Evolutionary conservation across 2,797 vertebrate species (phyloP).

Genomic region (Uromys caudimaculatus): DNA sequence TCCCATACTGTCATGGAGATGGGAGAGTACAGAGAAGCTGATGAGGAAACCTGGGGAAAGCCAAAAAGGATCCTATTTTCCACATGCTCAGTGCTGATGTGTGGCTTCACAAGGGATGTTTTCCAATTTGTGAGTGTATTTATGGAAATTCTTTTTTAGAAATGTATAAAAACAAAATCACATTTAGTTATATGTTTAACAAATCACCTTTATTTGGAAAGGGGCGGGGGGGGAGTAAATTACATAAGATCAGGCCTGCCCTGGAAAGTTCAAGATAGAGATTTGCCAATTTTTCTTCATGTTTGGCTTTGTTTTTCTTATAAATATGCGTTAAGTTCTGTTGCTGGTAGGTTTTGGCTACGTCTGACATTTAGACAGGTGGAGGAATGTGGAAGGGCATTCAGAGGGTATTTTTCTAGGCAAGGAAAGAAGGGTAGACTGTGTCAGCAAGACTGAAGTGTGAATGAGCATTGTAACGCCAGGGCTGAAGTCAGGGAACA

Average conservation of each 20-base stretch:
- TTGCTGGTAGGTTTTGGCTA: slow-evolving; percentile 80
- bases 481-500: slow-evolving; percentile 8
- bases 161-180: slow-evolving; percentile 67
- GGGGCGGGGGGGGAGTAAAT: neutral
- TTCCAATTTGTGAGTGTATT: slow-evolving; percentile 64
- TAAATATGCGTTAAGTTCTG: slow-evolving; percentile 78
- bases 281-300: slow-evolving; percentile 70
- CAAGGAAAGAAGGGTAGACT: slow-evolving; percentile 74
- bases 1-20: neutral
- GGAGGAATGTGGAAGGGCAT: slow-evolving; percentile 78
- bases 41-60: slow-evolving; percentile 13
- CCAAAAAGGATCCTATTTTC: slow-evolving; percentile 43
- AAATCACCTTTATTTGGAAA: slow-evolving; percentile 78
- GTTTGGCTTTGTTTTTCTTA: slow-evolving; percentile 79
- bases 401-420: slow-evolving; percentile 81
- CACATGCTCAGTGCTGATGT: slow-evolving; percentile 11
- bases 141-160: slow-evolving; percentile 62
- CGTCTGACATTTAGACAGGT: slow-evolving; percentile 81
- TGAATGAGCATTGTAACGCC: slow-evolving; percentile 58
- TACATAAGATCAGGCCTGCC: slow-evolving; percentile 67
- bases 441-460: slow-evolving; percentile 71
- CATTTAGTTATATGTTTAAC: slow-evolving; percentile 67
- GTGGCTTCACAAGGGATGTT: slow-evolving; percentile 59
- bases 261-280: slow-evolving; percentile 72
- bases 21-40: neutral